Evolutionary conservation across 2,797 vertebrate species (phyloP).

Genomic region (Cygnus olor): DNA sequence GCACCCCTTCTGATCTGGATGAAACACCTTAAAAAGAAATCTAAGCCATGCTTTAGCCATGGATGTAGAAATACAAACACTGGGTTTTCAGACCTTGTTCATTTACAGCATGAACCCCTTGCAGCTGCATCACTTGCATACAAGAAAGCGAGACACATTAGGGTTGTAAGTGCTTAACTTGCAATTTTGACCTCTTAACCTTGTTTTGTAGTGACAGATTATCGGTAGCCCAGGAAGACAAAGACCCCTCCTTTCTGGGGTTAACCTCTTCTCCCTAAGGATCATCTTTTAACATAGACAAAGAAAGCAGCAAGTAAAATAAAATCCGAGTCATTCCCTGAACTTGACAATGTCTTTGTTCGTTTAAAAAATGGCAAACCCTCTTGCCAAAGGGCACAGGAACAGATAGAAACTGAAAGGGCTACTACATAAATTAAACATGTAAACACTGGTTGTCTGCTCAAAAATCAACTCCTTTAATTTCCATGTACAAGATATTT

Average conservation of each 20-base stretch:
- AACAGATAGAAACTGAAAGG: neutral
- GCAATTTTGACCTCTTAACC: neutral
- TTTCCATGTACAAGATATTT: neutral
- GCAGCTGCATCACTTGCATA: neutral
- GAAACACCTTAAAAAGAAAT: neutral
- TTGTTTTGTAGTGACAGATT: neutral
- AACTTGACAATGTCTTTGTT: rapidly evolving
- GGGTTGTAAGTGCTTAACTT: neutral
- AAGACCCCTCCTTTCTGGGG: neutral
- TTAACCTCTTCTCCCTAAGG: neutral
- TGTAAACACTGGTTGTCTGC: neutral
- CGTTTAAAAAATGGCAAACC: neutral
- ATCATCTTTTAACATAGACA: neutral
- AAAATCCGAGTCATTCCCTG: neutral
- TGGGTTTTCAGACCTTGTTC: rapidly evolving
- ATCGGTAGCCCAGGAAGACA: neutral
- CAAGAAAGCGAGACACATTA: neutral
- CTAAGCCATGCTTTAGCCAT: neutral
- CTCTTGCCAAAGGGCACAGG: neutral
- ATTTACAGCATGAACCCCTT: neutral
- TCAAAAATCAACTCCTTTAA: neutral
- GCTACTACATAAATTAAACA: neutral
- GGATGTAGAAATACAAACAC: neutral
- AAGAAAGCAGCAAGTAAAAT: conserved; percentile 2
- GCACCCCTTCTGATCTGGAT: neutral